A percentile compares a stretch with the other conserved stretches of the same genome.
These are phyloP conservation scores for Poeciliopsis retropinna DNA, from an alignment of 2,113 vertebrate genomes.

Conservation along the genomic window DNA sequence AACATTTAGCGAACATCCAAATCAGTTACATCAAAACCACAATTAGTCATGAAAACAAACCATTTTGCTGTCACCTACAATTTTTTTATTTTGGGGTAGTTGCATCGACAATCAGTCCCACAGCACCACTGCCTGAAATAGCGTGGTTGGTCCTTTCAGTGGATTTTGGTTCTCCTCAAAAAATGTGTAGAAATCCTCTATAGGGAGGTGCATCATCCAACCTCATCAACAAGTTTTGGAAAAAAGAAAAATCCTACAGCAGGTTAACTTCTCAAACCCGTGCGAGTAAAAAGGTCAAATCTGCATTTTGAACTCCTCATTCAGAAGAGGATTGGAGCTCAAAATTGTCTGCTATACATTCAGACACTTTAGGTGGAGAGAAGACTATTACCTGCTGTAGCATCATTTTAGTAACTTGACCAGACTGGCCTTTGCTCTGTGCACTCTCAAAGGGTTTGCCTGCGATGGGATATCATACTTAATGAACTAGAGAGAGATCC, in stretches of 20 bases:
- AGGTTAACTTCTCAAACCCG: constrained; percentile 3
- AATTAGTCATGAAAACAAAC: too few species aligned
- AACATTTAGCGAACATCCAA: background rate
- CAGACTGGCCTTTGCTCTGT: constrained; percentile 43
- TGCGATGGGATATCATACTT: constrained; percentile 45
- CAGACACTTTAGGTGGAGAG: constrained; percentile 60
- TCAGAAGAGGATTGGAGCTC: constrained; percentile 21
- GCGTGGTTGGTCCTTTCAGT: background rate
- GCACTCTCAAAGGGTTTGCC: constrained; percentile 49
- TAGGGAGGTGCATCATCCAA: background rate
- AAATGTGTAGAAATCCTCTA: background rate
- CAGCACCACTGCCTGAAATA: background rate
- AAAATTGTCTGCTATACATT: constrained; percentile 52
- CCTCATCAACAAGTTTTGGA: background rate
- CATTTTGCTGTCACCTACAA: too few species aligned
- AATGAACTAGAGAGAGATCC: constrained; percentile 14
- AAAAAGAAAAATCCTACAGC: background rate
- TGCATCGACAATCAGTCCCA: background rate
- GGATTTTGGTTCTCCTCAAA: background rate
- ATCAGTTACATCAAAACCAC: background rate
- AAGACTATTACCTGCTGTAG: constrained; percentile 56
- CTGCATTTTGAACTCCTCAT: constrained; percentile 22
- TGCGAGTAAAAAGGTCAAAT: constrained; percentile 9
- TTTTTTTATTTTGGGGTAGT: background rate
- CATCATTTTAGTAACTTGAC: constrained; percentile 69